phyloP scores from a whole-genome alignment of 2,113 vertebrate genomes.

The Actinemys pallida region DNA sequence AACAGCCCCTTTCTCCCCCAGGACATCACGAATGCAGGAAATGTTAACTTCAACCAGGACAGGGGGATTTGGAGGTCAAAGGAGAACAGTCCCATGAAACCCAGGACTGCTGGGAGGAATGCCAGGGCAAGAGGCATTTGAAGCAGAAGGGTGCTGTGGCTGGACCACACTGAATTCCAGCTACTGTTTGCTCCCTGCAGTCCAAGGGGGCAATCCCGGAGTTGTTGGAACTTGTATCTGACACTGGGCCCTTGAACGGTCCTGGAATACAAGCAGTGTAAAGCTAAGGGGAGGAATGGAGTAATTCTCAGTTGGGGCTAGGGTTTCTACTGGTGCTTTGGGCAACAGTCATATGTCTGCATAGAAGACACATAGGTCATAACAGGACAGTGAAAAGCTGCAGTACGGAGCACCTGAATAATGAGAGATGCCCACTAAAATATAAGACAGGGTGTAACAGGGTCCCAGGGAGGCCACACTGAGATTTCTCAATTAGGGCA shows the following conservation, averaged over 20 bases:
- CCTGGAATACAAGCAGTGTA: background rate
- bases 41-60: background rate
- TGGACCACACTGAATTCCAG: background rate
- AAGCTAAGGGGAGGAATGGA: background rate
- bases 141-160: background rate
- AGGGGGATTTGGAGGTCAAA: background rate
- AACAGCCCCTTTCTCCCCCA: too few species aligned
- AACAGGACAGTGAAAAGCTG: background rate
- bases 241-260: background rate
- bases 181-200: background rate
- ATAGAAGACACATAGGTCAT: background rate
- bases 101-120: too few species aligned
- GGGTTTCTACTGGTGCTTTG: background rate
- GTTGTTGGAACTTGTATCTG: background rate
- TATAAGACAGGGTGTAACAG: too few species aligned
- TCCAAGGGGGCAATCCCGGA: background rate
- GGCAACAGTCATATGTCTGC: background rate
- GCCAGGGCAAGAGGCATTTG: too few species aligned
- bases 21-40: background rate
- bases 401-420: background rate
- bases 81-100: background rate
- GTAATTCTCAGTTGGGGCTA: too few species aligned
- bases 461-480: too few species aligned
- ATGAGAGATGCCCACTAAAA: background rate
- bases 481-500: too few species aligned